These are phyloP conservation scores for Megalops atlanticus DNA, from an alignment of 2,113 vertebrate species.

Conservation along the genomic window DNA sequence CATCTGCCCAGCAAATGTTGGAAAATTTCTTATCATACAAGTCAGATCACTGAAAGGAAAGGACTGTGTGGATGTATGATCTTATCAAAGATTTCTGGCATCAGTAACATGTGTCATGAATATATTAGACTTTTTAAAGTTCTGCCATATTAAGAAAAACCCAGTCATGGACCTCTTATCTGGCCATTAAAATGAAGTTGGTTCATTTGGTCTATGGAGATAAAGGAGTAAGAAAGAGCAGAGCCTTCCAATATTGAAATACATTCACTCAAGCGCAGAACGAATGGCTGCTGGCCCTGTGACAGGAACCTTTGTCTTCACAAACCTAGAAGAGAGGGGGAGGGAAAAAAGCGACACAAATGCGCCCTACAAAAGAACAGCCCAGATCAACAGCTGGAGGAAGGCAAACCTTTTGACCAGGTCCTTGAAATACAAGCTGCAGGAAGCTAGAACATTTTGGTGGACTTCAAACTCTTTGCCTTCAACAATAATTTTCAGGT, in stretches of 20 bases:
- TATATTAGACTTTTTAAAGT: constrained; percentile 28
- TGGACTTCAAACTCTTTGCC: constrained; percentile 99
- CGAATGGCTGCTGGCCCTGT: constrained; percentile 87
- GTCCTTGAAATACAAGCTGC: constrained; percentile 99
- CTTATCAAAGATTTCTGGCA: constrained; percentile 35
- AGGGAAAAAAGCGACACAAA: constrained; percentile 79
- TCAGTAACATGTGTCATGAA: constrained; percentile 32
- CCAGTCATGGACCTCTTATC: constrained; percentile 46
- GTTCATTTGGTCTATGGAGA: constrained; percentile 33
- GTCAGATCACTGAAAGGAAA: constrained; percentile 33
- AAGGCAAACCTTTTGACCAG: constrained; percentile 99
- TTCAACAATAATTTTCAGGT: constrained; percentile 99
- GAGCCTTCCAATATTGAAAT: constrained; percentile 70
- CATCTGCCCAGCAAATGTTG: not conserved
- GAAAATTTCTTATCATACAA: not conserved
- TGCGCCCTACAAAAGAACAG: constrained; percentile 93
- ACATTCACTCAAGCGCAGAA: constrained; percentile 71
- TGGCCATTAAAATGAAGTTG: constrained; percentile 38
- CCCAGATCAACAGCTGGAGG: constrained; percentile 96
- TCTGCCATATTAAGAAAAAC: constrained; percentile 43
- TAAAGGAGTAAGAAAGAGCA: constrained; percentile 39
- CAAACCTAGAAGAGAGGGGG: constrained; percentile 85
- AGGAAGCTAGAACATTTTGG: constrained; percentile 99
- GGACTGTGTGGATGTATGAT: constrained; percentile 9
- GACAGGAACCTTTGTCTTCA: constrained; percentile 85